Evolutionary conservation across 2,113 vertebrate genomes (phyloP).

Genomic region (Eclectus roratus): DNA sequence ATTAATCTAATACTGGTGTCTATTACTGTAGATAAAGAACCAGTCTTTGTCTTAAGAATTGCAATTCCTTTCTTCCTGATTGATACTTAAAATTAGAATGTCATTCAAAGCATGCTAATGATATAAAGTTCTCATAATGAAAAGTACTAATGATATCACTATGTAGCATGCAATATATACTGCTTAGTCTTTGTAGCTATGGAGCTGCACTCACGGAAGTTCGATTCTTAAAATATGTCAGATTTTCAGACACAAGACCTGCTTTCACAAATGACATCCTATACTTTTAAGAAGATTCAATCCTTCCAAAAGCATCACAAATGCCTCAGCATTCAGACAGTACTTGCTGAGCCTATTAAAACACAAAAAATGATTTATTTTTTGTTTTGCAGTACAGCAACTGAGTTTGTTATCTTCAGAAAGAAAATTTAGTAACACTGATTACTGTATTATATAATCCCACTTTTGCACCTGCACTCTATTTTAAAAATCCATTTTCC

Average conservation of each 20-base stretch:
- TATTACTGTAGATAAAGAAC: background rate
- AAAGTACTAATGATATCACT: constrained; percentile 2
- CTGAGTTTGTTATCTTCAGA: background rate
- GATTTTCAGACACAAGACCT: background rate
- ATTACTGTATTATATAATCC: background rate
- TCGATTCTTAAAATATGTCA: background rate
- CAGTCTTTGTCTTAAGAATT: background rate
- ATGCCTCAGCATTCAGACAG: background rate
- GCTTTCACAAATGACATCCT: background rate
- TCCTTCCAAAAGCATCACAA: background rate
- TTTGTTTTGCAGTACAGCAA: background rate
- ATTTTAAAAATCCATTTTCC: background rate
- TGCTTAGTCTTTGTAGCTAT: background rate
- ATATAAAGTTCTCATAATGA: background rate
- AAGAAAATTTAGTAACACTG: background rate
- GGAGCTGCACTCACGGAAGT: background rate
- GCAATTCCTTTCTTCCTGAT: background rate
- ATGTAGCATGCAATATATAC: background rate
- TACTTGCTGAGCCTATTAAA: background rate
- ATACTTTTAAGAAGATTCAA: background rate
- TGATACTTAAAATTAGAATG: constrained; percentile 1
- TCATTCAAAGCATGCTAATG: background rate
- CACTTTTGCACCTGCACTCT: background rate
- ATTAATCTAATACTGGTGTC: background rate
- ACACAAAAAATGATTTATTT: background rate